Base-by-base conservation (phyloP, 2,888 invertebrate species). In the Melanophora roralis region DNA sequence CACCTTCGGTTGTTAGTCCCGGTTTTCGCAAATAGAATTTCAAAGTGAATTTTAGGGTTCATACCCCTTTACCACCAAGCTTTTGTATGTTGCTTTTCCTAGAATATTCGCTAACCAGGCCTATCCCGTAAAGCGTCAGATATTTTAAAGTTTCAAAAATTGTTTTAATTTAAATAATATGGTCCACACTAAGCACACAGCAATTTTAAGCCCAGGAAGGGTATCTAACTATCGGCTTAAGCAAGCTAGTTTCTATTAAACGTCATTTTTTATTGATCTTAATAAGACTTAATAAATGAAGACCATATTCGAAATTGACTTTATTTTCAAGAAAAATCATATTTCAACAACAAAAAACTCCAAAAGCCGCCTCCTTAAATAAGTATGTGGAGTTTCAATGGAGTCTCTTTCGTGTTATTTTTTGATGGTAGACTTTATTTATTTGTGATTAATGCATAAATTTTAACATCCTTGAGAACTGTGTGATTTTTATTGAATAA, bases 391-490 rank as follows among this genome's bases (percentile, higher is more conserved):
- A 74, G 59, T 69, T 81, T 68, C 59, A 64, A 34, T 65, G 38
- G 38, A 51, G 68, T 73, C 53, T 57, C 65, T 38, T 53, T 68
- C 23, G 34, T 49, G 16, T 45, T n/a, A 23, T 47, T 49, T 72
- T 73, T 68, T 69, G n/a, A 45, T 67, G 67, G 53, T 67, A 59
- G 27, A 49, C 51, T 73, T 68, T 69, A 80, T 81, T 73, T 77
- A 81, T 77, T 81, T 77, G 68, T 77, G 73, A 77, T 81, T 76
- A 76, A 80, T 80, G 80, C 80, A 80, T 80, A 80, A 76, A 80
- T 80, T 72, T 80, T 23, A 76, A 68, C 72, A 80, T 80, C 80
- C 80, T 80, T 80, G 80, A 80, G 80, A 80, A 80, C 80, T 80
- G 80, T 68, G 76, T 72, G 76, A 80, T 80, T 80, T 79, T 80